Percentiles rank a stretch among this genome's conserved stretches.
Conservation (phyloP, 2,888 invertebrate genomes). For the Zhuqinia jingwanae region DNA sequence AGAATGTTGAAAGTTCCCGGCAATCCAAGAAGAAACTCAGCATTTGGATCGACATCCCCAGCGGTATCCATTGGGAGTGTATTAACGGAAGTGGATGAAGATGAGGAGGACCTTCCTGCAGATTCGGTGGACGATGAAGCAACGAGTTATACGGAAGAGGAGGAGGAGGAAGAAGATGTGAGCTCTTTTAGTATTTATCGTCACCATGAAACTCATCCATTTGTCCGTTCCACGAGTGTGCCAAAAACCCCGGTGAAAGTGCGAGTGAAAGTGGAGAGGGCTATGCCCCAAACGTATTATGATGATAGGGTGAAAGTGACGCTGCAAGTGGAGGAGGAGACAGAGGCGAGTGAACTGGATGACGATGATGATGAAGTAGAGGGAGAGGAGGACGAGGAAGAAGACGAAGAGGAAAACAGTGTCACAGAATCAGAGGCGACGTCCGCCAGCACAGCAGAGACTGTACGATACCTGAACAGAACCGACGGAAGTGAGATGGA, state of each 20-base stretch:
- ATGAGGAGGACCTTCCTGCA: conserved; percentile 51
- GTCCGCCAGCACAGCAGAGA: conserved; percentile 45
- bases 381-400: conserved; percentile 43
- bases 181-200: background rate
- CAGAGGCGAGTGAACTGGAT: conserved; percentile 15
- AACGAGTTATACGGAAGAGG: conserved; percentile 44
- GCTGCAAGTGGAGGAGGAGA: conserved; percentile 45
- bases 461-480: conserved; percentile 32
- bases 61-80: conserved; percentile 57
- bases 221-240: conserved; percentile 43
- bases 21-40: background rate
- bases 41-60: conserved; percentile 34
- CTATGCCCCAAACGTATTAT: conserved; percentile 10
- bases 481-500: background rate
- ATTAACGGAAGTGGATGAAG: conserved; percentile 57
- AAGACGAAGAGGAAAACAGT: conserved; percentile 46
- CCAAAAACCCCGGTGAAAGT: conserved; percentile 65
- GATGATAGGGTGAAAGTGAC: conserved; percentile 66
- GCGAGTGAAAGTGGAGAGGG: conserved; percentile 67
- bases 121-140: conserved; percentile 49
- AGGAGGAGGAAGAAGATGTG: conserved; percentile 50
- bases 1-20: conserved; percentile 44
- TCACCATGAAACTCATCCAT: background rate
- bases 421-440: conserved; percentile 36
- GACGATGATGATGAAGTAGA: background rate